A percentile compares a stretch with the other conserved stretches of the same genome.
phyloP scores from a whole-genome alignment of 2,888 invertebrate genomes.

The Archaeoteleia sp. region DNA sequence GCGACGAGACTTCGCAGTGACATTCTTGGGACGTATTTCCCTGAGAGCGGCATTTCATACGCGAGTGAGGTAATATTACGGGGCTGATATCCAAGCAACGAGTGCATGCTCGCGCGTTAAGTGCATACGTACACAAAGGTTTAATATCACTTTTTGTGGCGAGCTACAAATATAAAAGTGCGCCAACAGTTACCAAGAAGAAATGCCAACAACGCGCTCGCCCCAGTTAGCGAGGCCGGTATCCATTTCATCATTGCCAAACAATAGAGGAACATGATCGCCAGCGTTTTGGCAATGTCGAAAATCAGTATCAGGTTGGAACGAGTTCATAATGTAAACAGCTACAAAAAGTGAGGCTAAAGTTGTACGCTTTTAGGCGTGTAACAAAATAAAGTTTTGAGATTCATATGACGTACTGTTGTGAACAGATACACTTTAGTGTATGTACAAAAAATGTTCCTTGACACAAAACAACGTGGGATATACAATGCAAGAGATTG shows the following conservation, averaged over 20 bases:
- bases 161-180: conserved; percentile 43
- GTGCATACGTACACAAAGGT: conserved; percentile 49
- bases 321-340: no score
- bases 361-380: no score
- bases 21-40: conserved; percentile 4
- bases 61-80: conserved; percentile 39
- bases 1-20: background rate
- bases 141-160: conserved; percentile 54
- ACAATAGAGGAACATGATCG: conserved; percentile 11
- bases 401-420: no score
- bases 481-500: no score
- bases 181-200: conserved; percentile 44
- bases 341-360: no score
- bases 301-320: no score
- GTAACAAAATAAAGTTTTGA: no score
- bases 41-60: conserved; percentile 16
- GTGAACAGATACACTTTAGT: no score
- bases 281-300: no score
- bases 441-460: no score
- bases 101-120: conserved; percentile 39
- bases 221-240: conserved; percentile 25
- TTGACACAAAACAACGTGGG: no score
- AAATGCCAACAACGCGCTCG: conserved; percentile 42
- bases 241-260: conserved; percentile 10
- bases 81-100: conserved; percentile 31